phyloP scores from a whole-genome alignment of 2,888 invertebrate genomes.

The Tubulanus polymorphus region DNA sequence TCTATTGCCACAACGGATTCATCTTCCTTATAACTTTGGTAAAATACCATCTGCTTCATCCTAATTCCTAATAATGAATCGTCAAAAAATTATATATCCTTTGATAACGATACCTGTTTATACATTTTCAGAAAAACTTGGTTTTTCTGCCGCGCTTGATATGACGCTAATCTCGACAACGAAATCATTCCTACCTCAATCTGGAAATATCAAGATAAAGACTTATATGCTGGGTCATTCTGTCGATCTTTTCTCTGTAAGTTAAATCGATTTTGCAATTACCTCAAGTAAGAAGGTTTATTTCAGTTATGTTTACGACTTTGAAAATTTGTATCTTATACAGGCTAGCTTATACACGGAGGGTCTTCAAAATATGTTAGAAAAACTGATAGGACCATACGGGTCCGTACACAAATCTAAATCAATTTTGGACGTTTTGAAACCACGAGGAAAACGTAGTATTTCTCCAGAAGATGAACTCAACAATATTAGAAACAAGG shows the following conservation, averaged over 20 bases:
- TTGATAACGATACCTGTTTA: too few relatives aligned
- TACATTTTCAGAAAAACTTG: too few relatives aligned
- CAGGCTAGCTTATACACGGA: slow-evolving; percentile 25
- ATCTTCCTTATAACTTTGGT: too few relatives aligned
- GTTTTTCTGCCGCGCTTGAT: slow-evolving; percentile 17
- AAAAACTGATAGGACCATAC: slow-evolving; percentile 18
- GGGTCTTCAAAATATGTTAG: slow-evolving; percentile 20
- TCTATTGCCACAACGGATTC: too few relatives aligned
- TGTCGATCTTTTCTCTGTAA: slow-evolving; percentile 15
- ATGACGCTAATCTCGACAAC: slow-evolving; percentile 19
- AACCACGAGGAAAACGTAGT: slow-evolving; percentile 7
- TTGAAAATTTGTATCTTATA: too few relatives aligned
- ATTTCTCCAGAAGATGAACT: neutral
- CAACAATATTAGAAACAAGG: slow-evolving; percentile 8
- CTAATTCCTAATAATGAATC: too few relatives aligned
- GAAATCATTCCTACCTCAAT: slow-evolving; percentile 23
- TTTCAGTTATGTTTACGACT: too few relatives aligned
- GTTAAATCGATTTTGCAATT: too few relatives aligned
- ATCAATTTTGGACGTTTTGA: slow-evolving; percentile 16
- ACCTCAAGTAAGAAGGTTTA: too few relatives aligned
- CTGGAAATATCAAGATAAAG: slow-evolving; percentile 10
- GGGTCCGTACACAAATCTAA: slow-evolving; percentile 13
- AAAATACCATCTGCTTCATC: too few relatives aligned
- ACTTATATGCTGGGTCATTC: slow-evolving; percentile 18
- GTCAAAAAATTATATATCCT: too few relatives aligned